A percentile compares a stretch with the other conserved stretches of the same genome.
phyloP scores from a whole-genome alignment of 2,888 invertebrate genomes.

The Stictocephala bisonia region DNA sequence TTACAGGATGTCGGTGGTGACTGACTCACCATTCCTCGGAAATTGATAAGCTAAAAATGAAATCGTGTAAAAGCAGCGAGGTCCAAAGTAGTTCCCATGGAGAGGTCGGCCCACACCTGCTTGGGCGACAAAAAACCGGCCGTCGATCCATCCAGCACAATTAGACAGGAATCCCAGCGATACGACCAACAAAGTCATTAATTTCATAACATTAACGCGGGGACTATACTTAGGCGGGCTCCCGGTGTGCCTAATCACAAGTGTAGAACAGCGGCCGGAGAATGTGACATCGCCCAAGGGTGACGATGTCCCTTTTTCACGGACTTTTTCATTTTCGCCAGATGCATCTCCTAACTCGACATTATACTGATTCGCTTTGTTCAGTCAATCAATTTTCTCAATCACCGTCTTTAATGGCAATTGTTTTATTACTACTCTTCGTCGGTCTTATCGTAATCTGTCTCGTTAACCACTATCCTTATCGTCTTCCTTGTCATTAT shows the following conservation, averaged over 20 bases:
- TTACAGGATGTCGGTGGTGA: not conserved
- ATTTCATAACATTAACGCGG: conserved; percentile 40
- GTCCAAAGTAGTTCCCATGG: conserved; percentile 43
- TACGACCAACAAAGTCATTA: conserved; percentile 39
- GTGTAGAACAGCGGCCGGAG: conserved; percentile 20
- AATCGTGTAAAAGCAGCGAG: conserved; percentile 40
- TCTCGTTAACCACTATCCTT: no score
- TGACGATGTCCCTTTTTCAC: no score
- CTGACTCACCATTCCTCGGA: conserved; percentile 20
- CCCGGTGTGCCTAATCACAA: conserved; percentile 25
- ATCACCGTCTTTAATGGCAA: no score
- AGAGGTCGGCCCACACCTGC: conserved; percentile 39
- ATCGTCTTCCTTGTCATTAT: no score
- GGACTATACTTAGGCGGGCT: conserved; percentile 38
- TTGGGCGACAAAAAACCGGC: conserved; percentile 39
- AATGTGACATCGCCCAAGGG: no score
- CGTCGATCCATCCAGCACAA: conserved; percentile 36
- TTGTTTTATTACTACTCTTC: no score
- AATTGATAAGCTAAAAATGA: conserved; percentile 47
- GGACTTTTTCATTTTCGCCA: no score
- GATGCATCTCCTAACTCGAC: no score
- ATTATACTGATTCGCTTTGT: no score
- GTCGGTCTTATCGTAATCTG: no score
- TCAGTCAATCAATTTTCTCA: no score
- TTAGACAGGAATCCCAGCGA: conserved; percentile 32